Evolutionary conservation across 2,113 vertebrate genomes (phyloP).

Genomic region (Cyanoderma ruficeps): DNA sequence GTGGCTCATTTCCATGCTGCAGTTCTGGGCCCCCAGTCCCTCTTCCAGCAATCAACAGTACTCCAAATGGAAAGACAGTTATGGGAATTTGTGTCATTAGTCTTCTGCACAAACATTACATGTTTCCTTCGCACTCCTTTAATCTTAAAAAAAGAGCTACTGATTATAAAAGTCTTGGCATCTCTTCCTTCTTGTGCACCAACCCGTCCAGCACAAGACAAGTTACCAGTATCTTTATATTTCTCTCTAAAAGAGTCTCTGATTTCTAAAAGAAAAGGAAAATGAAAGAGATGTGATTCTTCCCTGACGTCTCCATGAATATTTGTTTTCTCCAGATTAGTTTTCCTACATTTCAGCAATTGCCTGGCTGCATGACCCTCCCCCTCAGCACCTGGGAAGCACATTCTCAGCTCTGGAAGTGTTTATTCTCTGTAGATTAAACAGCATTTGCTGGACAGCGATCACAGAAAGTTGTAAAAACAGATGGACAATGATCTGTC

Average conservation of each 20-base stretch:
- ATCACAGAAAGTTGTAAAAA: conserved; percentile 70
- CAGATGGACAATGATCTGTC: conserved; percentile 64
- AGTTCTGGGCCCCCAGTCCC: not conserved
- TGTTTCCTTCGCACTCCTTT: not conserved
- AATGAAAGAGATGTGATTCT: not conserved
- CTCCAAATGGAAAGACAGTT: conserved; percentile 5
- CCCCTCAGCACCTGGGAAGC: conserved; percentile 65
- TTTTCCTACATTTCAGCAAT: conserved; percentile 21
- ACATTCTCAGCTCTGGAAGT: conserved; percentile 62
- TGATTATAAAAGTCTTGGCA: not conserved
- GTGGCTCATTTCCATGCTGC: rapidly evolving
- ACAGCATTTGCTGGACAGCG: conserved; percentile 59
- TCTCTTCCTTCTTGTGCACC: not conserved
- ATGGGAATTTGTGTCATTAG: conserved; percentile 1
- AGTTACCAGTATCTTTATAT: not conserved
- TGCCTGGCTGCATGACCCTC: not conserved
- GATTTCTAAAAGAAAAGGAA: not conserved
- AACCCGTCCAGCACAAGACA: not conserved
- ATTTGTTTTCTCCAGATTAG: not conserved
- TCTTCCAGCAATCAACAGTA: not conserved
- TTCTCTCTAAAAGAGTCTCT: not conserved
- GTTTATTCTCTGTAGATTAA: conserved; percentile 70
- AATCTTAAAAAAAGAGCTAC: not conserved
- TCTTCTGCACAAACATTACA: not conserved
- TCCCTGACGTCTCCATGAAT: not conserved